Evolutionary conservation across 2,797 vertebrate species (phyloP).

Genomic region (Poeciliopsis gracilis): DNA sequence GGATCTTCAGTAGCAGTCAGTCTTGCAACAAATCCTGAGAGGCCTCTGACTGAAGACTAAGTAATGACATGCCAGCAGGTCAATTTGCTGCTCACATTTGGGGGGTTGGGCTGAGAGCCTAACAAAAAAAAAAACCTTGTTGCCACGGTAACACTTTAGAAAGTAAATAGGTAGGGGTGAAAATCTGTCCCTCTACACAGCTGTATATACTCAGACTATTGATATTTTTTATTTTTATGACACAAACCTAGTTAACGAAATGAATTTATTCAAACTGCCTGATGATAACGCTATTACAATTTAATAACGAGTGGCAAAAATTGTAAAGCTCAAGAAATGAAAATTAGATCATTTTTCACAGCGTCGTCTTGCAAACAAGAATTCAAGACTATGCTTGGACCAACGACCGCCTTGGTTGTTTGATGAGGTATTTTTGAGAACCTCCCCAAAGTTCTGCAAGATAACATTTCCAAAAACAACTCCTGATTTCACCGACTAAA

Average conservation of each 20-base stretch:
- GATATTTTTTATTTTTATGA: not conserved
- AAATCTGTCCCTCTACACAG: not conserved
- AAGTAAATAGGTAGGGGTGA: not conserved
- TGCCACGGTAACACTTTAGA: not conserved
- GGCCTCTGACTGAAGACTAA: not conserved
- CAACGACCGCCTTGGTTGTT: not conserved
- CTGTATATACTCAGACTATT: not conserved
- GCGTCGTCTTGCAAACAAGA: not conserved
- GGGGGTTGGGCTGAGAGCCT: rapidly evolving
- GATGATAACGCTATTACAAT: too few species aligned
- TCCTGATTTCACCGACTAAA: not conserved
- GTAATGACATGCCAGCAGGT: not conserved
- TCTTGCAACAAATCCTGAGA: too few species aligned
- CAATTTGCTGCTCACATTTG: not conserved
- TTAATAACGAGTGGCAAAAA: not conserved
- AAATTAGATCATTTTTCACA: not conserved
- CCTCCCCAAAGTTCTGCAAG: not conserved
- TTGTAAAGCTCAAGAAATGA: not conserved
- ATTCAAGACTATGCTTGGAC: not conserved
- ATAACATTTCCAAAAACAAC: not conserved
- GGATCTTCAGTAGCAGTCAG: too few species aligned
- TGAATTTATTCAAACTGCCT: not conserved
- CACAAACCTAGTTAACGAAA: not conserved
- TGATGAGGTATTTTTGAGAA: not conserved
- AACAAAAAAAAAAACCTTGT: not conserved